These are phyloP conservation scores for Acrossocheilus fasciatus DNA, from an alignment of 2,797 vertebrate species.

Conservation along the genomic window DNA sequence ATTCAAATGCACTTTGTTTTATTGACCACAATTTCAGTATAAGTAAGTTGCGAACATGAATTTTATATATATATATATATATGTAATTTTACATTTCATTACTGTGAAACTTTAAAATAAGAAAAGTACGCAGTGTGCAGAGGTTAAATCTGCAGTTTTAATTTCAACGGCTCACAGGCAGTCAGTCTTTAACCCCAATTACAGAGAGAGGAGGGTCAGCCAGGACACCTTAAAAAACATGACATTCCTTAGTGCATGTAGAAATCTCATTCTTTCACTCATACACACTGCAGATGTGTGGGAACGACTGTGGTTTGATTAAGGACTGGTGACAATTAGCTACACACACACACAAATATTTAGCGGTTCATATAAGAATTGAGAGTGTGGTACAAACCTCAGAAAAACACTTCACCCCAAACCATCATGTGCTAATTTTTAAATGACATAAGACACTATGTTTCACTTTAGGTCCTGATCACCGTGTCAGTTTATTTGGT, in stretches of 20 bases:
- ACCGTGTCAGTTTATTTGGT: not conserved
- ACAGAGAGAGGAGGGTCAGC: constrained; percentile 32
- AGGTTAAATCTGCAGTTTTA: constrained; percentile 13
- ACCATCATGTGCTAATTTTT: not conserved
- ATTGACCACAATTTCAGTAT: not conserved
- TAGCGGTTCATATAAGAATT: no score
- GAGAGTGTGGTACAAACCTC: no score
- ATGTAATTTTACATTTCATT: not conserved
- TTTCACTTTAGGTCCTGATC: not conserved
- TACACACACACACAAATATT: no score
- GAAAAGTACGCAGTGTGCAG: not conserved
- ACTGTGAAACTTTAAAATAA: not conserved
- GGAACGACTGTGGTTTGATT: no score
- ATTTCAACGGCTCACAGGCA: not conserved
- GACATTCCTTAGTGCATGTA: not conserved
- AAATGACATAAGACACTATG: not conserved
- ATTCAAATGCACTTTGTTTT: no score
- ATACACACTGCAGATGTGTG: not conserved
- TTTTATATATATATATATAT: not conserved
- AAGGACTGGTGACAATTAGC: no score
- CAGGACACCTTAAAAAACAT: no score
- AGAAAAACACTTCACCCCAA: no score
- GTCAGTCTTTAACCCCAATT: constrained; percentile 42
- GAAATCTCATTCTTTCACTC: not conserved
- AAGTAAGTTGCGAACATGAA: not conserved